phyloP scores from a whole-genome alignment of 2,113 vertebrate species.

The Melanocharis versteri region DNA sequence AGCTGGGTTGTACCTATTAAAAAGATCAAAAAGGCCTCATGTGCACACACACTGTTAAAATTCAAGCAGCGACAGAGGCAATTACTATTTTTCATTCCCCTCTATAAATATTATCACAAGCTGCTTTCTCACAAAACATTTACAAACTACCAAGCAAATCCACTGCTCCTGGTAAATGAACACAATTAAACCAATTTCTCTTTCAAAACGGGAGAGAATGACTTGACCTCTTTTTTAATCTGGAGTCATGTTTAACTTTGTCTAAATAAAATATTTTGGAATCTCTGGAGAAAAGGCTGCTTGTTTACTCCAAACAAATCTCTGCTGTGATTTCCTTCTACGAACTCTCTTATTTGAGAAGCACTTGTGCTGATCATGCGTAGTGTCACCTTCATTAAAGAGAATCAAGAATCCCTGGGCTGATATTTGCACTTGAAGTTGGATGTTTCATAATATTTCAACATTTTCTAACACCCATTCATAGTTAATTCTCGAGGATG shows the following conservation, averaged over 20 bases:
- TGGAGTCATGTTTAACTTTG: background rate
- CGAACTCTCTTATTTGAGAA: slow-evolving; percentile 14
- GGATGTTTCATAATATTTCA: background rate
- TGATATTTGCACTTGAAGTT: slow-evolving; percentile 34
- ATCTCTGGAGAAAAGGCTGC: slow-evolving; percentile 27
- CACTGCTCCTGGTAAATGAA: background rate
- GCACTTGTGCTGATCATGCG: background rate
- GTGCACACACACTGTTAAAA: background rate
- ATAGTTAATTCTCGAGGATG: slow-evolving; percentile 68
- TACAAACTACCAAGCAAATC: background rate
- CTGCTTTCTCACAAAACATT: background rate
- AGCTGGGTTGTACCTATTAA: background rate
- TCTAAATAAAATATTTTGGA: slow-evolving; percentile 4
- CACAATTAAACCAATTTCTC: slow-evolving; percentile 3
- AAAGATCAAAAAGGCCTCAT: background rate
- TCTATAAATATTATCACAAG: background rate
- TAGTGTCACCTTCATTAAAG: slow-evolving; percentile 57
- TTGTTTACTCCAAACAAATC: slow-evolving; percentile 35
- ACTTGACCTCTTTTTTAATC: background rate
- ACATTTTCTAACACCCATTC: slow-evolving; percentile 56
- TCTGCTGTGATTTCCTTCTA: background rate
- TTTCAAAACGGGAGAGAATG: background rate
- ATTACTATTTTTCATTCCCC: background rate
- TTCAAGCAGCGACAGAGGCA: background rate
- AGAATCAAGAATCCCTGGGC: slow-evolving; percentile 62